phyloP scores from a whole-genome alignment of 2,888 invertebrate species.

The Volucella bombylans region DNA sequence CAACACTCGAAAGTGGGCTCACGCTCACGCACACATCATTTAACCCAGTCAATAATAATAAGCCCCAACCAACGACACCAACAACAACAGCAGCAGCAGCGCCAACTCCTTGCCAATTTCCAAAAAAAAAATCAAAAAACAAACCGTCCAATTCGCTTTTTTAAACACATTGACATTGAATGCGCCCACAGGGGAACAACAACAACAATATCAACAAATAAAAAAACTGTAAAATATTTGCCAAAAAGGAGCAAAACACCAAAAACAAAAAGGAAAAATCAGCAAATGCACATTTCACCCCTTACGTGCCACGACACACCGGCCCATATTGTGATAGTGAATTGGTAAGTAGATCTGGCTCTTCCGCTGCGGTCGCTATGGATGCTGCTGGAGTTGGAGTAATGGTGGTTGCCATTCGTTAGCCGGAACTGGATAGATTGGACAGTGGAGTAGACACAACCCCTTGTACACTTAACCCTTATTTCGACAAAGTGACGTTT shows the following conservation, averaged over 20 bases:
- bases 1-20: conserved; percentile 71
- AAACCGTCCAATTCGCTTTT: conserved; percentile 69
- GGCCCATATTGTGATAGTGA: too few species aligned
- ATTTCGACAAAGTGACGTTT: conserved; percentile 35
- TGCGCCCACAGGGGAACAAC: conserved; percentile 68
- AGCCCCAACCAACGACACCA: conserved; percentile 59
- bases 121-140: conserved; percentile 41
- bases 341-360: conserved; percentile 31
- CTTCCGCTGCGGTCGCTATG: conserved; percentile 52
- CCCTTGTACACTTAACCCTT: conserved; percentile 63
- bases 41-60: conserved; percentile 75
- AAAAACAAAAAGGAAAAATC: conserved; percentile 46
- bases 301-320: neutral
- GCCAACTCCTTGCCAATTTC: neutral
- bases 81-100: conserved; percentile 49
- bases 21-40: conserved; percentile 76
- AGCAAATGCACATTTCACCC: conserved; percentile 64
- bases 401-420: conserved; percentile 25
- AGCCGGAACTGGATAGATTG: conserved; percentile 54
- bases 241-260: conserved; percentile 63
- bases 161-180: conserved; percentile 75
- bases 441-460: conserved; percentile 47
- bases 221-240: conserved; percentile 44
- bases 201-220: too few species aligned
- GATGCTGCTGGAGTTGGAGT: too few species aligned